Evolutionary conservation across 2,797 vertebrate species (phyloP).

Genomic region (Onychomys arenicola): DNA sequence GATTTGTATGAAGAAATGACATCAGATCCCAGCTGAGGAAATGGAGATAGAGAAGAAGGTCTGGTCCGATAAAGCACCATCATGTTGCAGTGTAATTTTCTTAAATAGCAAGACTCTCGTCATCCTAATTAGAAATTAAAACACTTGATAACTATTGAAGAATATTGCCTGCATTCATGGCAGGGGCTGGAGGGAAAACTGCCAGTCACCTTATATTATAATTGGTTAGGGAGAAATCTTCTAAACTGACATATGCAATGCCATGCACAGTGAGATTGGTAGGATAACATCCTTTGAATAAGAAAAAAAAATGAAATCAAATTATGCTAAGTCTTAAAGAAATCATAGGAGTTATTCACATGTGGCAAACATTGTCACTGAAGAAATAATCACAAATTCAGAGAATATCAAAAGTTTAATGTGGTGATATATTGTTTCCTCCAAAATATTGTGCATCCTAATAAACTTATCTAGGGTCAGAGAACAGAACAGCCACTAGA

Average conservation of each 20-base stretch:
- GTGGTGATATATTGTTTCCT: too few relatives aligned
- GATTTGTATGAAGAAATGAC: conserved; percentile 67
- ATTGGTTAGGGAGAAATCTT: neutral
- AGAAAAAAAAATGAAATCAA: neutral
- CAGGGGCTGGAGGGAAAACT: neutral
- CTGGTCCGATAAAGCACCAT: conserved; percentile 55
- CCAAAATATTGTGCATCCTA: too few relatives aligned
- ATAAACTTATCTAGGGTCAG: too few relatives aligned
- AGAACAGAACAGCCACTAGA: too few relatives aligned
- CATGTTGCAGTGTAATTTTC: conserved; percentile 16
- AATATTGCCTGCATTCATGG: neutral
- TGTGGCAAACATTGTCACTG: neutral
- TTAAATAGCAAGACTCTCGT: conserved; percentile 62
- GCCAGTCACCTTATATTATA: conserved; percentile 9
- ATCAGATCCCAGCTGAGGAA: conserved; percentile 68
- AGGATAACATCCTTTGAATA: neutral
- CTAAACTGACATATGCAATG: neutral
- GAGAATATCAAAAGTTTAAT: fast-evolving
- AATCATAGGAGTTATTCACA: neutral
- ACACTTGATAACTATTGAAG: conserved; percentile 26
- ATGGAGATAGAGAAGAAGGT: conserved; percentile 54
- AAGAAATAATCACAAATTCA: neutral
- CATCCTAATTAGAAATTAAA: conserved; percentile 69
- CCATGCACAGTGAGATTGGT: neutral
- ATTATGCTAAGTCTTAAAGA: neutral